Base-by-base conservation (phyloP, 2,797 vertebrate species). In the Taeniopygia guttata region DNA sequence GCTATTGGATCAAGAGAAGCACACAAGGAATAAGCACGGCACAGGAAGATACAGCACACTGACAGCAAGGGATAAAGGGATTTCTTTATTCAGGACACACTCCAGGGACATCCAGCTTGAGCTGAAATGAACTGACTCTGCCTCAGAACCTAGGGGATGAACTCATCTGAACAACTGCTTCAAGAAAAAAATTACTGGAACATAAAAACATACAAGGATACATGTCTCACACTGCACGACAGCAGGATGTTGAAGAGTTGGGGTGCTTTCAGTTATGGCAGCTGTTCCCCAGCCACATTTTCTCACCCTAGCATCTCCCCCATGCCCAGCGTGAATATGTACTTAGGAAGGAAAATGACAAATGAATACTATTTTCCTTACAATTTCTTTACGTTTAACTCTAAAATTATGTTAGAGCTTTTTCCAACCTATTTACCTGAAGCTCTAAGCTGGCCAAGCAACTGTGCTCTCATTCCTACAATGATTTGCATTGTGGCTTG, bases 401-500 rank as follows among this genome's bases (percentile, higher is more conserved):
- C 8, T 34, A 67, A 78, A 87, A 54, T 4, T 20, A 45, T 2
- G 2, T 30, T 10, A 42, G 3, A 63, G 5, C 14, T 46, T 51
- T 66, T 74, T 68, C 19, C 30, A 79, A 45, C 30, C 4, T 76
- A 42, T 26, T 92, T 96, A 99, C 99, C 99, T 95, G 99, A 99
- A 30, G 99, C 99, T 96, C 99, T 98, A 59, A 99, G 99, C 26
- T 99, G 99, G 89, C 99, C 99, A 87, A 99, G 98, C 59, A 99
- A 97, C 93, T 99, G 99, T 16, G 98, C 98, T 96, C 99, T 98
- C 98, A 99, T 99, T 91, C 98, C 98, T 29, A 99, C 96, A 4
- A 99, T 99, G 95, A 99, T 99, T 95, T 99, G 98, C 99, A 99
- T 99, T 6, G 99, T 99, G 92, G 99, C 99, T 94, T 99, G 98